Evolutionary conservation across 2,888 invertebrate genomes (phyloP).

Genomic region (Hirtodrosophila cameraria): DNA sequence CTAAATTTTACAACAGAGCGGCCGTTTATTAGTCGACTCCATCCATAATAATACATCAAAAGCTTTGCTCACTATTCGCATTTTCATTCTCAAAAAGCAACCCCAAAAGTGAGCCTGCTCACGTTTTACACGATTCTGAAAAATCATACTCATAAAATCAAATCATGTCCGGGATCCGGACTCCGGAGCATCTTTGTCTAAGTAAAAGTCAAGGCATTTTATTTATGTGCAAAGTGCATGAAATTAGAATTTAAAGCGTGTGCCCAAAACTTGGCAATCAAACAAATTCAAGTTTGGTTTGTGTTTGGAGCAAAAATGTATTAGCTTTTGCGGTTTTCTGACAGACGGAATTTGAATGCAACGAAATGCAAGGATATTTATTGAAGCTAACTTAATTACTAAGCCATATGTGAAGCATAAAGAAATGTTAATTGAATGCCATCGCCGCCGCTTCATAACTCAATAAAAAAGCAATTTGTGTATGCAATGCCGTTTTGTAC

Average conservation of each 20-base stretch:
- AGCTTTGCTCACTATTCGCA: slow-evolving; percentile 38
- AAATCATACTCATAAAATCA: slow-evolving; percentile 62
- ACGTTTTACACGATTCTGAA: slow-evolving; percentile 47
- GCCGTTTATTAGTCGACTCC: slow-evolving; percentile 4
- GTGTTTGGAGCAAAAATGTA: background rate
- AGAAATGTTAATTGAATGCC: slow-evolving; percentile 68
- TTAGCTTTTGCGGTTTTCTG: slow-evolving; percentile 31
- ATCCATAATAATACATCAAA: slow-evolving; percentile 48
- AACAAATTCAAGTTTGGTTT: slow-evolving; percentile 26
- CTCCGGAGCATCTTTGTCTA: slow-evolving; percentile 9
- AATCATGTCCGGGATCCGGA: slow-evolving; percentile 54
- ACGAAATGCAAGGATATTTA: slow-evolving; percentile 38
- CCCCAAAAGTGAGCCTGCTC: slow-evolving; percentile 35
- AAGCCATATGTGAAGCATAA: slow-evolving; percentile 44
- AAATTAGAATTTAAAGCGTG: slow-evolving; percentile 78
- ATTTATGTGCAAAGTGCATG: slow-evolving; percentile 81
- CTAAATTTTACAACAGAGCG: slow-evolving; percentile 14
- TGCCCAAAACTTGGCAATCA: slow-evolving; percentile 24
- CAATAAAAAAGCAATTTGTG: slow-evolving; percentile 72
- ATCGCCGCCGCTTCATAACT: slow-evolving; percentile 49
- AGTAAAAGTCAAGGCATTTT: slow-evolving; percentile 56
- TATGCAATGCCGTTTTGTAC: slow-evolving; percentile 48
- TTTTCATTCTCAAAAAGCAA: slow-evolving; percentile 8
- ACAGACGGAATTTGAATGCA: slow-evolving; percentile 21
- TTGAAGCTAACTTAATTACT: slow-evolving; percentile 59